phyloP scores from a whole-genome alignment of 1,140 invertebrate genomes.

The Atta texana region DNA sequence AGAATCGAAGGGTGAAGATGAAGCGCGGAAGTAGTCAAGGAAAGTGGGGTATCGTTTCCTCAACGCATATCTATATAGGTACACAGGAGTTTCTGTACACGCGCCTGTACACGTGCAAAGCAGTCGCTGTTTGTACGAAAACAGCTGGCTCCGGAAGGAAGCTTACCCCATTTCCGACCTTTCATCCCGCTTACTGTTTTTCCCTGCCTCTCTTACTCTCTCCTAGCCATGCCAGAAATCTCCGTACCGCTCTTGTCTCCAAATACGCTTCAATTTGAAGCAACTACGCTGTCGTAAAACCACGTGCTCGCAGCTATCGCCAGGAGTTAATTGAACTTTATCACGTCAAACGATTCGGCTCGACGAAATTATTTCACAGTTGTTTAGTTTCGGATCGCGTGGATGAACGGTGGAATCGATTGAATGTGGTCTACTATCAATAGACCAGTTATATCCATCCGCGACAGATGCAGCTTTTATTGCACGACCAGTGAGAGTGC shows the following conservation, averaged over 20 bases:
- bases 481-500: neutral
- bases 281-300: constrained; percentile 59
- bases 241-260: constrained; percentile 1
- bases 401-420: constrained; percentile 58
- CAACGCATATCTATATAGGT: constrained; percentile 54
- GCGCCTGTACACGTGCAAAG: constrained; percentile 7
- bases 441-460: constrained; percentile 41
- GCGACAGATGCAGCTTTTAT: constrained; percentile 46
- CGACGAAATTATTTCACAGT: constrained; percentile 72
- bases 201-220: neutral
- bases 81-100: neutral
- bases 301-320: constrained; percentile 55
- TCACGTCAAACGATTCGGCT: constrained; percentile 74
- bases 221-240: neutral
- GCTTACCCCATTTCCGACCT: constrained; percentile 55
- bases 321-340: constrained; percentile 76
- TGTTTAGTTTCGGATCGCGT: constrained; percentile 75
- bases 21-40: constrained; percentile 69
- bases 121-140: constrained; percentile 36
- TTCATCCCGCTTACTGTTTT: constrained; percentile 53
- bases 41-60: constrained; percentile 65
- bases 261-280: constrained; percentile 60
- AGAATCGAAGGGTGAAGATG: constrained; percentile 78
- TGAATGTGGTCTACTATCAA: constrained; percentile 59
- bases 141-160: constrained; percentile 52